Base-by-base conservation (phyloP, 2,888 invertebrate genomes). In the Hyppa rectilinea region DNA sequence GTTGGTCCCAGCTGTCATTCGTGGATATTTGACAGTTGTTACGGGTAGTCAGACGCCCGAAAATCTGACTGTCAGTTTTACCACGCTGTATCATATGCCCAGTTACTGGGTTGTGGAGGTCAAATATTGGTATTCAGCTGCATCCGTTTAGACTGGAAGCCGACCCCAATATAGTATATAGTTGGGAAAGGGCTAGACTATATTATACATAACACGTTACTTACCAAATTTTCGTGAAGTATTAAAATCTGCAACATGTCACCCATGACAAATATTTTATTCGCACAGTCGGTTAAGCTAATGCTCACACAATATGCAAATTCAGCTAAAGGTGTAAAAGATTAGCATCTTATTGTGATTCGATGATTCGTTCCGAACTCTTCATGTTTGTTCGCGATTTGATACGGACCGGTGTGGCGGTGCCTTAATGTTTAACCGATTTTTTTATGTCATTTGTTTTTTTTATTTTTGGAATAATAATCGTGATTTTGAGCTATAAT, bases 291-390 rank as follows among this genome's bases (percentile, higher is more conserved):
- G 3, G 56, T 67, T 76, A 78, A 78, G 70, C 75, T 71, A 55
- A 70, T 83, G 87, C 85, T 84, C 88, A 85, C 87, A 87, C 75
- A 71, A 56, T 93, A 95, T 95, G 95, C 91, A 90, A 95, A 95
- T 94, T 56, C 52, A 26, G n/a, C 72, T 62, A 94, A 95, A 96
- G 95, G 95, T 95, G 95, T 93, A 85, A 89, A 93, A 95, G 95
- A 95, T 95, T 95, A 94, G 89, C 92, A 94, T 94, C 94, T 95
- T 95, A 94, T 94, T 95, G 89, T 93, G 93, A 92, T 92, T 91
- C 88, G 81, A 78, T 87, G 91, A 94, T 95, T 94, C 84, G 95
- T 92, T 92, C 89, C 93, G 91, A 89, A 77, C 91, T 92, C 94
- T 94, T 88, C 81, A 89, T 94, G 92, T 94, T 95, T 94, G 93